These are phyloP conservation scores for Chymomyza procnemis DNA, from an alignment of 2,888 invertebrate species.

Conservation along the genomic window DNA sequence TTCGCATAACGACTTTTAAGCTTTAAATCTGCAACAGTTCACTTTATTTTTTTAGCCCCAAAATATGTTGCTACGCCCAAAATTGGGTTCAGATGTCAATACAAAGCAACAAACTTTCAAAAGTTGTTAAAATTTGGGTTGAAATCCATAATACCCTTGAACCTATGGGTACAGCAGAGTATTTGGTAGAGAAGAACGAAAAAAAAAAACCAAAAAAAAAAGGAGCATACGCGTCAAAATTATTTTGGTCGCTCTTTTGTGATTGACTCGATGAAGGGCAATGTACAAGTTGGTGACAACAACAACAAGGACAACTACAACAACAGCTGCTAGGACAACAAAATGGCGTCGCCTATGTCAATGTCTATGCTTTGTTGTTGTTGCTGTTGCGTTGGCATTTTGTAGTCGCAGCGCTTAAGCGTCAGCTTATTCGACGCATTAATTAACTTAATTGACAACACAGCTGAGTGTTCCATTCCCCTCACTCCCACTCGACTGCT, in stretches of 20 bases:
- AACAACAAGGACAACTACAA: not conserved
- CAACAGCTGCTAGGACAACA: constrained; percentile 18
- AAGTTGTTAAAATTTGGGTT: no score
- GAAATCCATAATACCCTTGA: no score
- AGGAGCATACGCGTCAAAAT: constrained; percentile 12
- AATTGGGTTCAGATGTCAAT: no score
- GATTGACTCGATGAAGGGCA: constrained; percentile 64
- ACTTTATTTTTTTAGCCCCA: no score
- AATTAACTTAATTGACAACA: constrained; percentile 56
- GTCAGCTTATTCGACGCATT: constrained; percentile 57
- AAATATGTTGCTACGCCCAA: no score
- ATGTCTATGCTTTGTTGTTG: constrained; percentile 14
- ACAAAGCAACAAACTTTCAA: no score
- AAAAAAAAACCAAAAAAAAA: constrained; percentile 32
- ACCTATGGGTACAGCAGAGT: no score
- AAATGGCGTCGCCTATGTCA: constrained; percentile 35
- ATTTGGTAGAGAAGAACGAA: not conserved
- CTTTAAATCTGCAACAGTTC: no score
- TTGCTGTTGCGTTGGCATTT: not conserved
- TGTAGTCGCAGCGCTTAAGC: constrained; percentile 30
- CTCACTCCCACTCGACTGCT: no score
- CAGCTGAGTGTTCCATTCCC: constrained; percentile 11
- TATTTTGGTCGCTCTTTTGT: constrained; percentile 22
- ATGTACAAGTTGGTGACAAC: not conserved
- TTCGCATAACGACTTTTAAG: no score